Evolutionary conservation across 2,797 vertebrate genomes (phyloP), one percentile per base, ranked within the genome.

Genomic region (Phataginus tricuspis): DNA sequence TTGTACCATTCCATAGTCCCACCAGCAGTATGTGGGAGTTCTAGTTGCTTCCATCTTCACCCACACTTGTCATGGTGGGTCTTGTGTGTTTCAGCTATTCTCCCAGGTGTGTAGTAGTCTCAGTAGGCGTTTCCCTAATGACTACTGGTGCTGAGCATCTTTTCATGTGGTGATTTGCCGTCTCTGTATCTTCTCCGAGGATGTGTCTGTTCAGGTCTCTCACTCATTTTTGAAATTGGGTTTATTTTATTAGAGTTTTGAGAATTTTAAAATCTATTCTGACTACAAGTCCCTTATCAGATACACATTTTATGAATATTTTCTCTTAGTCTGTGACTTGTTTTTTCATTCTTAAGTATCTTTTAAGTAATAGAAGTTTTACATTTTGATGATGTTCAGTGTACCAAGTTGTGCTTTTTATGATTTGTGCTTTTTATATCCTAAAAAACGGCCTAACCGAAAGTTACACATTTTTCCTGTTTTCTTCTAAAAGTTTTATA

Each of bases 351-450:
- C 85, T 82, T 68, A 85, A 80, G 25, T 42, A 15, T 71, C 42
- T 96, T 91, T 85, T 37, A 86, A 39, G 57, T 27, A 82, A 55
- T 29, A 82, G 13, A 64, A 77, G 37, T 85, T 97, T 61, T 80
- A 37, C 49, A 75, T 79, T 91, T 91, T 88, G 34, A 25, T 66
- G 0, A 78, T 51, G n/a, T 64, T 34, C 34, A n/a, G 0, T 69
- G 14, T 57, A 68, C 84, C n/a, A n/a, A 45, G 68, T 80, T 71
- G 10, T 78, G 80, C 27, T 78, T 59, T n/a, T 86, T 45, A 49
- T 83, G 42, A 69, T 74, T 92, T 21, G 31, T 80, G 34, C 10
- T 83, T 92, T 91, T 19, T 92, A 57, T 79, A 31, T 84, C 42
- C 80, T 92, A 72, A 86, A 86, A 94, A 66, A 75, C 29, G 68